A percentile compares a stretch with the other conserved stretches of the same genome.
phyloP scores from a whole-genome alignment of 2,888 invertebrate species.

The Argyresthia goedartella region DNA sequence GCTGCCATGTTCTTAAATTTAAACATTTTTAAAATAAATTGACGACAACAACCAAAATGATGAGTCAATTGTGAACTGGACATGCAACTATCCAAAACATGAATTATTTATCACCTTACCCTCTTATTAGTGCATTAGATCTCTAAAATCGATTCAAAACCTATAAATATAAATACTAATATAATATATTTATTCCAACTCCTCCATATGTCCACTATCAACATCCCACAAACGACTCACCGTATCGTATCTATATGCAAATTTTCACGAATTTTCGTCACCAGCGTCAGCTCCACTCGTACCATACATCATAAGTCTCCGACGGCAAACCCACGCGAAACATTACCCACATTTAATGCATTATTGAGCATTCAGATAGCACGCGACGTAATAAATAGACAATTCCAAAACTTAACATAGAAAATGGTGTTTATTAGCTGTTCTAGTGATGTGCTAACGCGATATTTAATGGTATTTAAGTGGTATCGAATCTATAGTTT shows the following conservation, averaged over 20 bases:
- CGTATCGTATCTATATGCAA: constrained; percentile 57
- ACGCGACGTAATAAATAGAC: constrained; percentile 5
- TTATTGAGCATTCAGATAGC: constrained; percentile 11
- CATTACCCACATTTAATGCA: constrained; percentile 43
- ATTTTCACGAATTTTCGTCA: constrained; percentile 62
- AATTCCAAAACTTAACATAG: not conserved
- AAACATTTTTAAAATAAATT: too few relatives aligned
- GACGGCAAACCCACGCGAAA: constrained; percentile 58
- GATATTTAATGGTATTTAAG: not conserved
- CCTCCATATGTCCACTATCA: constrained; percentile 12
- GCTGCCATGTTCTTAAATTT: too few relatives aligned
- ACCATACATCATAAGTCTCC: constrained; percentile 67
- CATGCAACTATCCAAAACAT: too few relatives aligned
- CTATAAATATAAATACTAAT: not conserved
- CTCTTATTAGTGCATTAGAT: too few relatives aligned
- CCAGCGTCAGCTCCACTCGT: constrained; percentile 22
- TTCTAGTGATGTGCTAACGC: not conserved
- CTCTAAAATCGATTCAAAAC: too few relatives aligned
- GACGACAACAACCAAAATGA: too few relatives aligned
- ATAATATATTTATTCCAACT: not conserved
- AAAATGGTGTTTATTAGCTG: constrained; percentile 1
- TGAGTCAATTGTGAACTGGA: too few relatives aligned
- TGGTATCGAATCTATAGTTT: not conserved
- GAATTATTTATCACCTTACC: too few relatives aligned
- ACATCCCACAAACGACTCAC: constrained; percentile 15